A percentile compares a stretch with the other conserved stretches of the same genome.
Evolutionary conservation across 2,113 vertebrate species (phyloP).

Genomic region (Todiramphus chloris): DNA sequence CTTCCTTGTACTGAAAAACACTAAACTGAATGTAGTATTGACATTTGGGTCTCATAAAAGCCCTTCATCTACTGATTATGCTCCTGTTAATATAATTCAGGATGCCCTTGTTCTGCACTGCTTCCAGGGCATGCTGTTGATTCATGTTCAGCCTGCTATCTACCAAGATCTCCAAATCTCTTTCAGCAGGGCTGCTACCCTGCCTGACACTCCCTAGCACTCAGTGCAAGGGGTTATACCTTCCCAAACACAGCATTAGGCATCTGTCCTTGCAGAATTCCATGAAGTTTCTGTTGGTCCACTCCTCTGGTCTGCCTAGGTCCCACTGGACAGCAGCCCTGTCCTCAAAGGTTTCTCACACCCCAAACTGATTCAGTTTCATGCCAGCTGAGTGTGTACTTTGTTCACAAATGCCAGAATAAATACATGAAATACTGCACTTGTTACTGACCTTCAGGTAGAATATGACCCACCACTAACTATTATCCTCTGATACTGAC

Average conservation of each 20-base stretch:
- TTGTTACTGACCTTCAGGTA: neutral
- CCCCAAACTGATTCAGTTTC: neutral
- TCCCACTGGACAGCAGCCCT: neutral
- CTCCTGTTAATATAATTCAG: neutral
- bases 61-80: neutral
- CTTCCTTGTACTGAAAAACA: neutral
- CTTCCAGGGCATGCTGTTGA: neutral
- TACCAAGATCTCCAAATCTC: neutral
- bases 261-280: neutral
- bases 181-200: neutral
- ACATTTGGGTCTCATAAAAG: neutral
- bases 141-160: neutral
- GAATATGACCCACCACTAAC: neutral
- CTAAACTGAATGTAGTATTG: neutral
- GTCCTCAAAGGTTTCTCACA: neutral
- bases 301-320: neutral
- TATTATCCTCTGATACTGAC: neutral
- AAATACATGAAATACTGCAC: neutral
- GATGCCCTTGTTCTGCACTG: neutral
- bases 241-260: neutral
- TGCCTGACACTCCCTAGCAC: neutral
- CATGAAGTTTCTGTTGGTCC: neutral
- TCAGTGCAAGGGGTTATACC: neutral
- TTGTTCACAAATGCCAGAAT: neutral
- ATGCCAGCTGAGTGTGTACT: neutral